phyloP scores from a whole-genome alignment of 2,797 vertebrate species.

The Semotilus atromaculatus region DNA sequence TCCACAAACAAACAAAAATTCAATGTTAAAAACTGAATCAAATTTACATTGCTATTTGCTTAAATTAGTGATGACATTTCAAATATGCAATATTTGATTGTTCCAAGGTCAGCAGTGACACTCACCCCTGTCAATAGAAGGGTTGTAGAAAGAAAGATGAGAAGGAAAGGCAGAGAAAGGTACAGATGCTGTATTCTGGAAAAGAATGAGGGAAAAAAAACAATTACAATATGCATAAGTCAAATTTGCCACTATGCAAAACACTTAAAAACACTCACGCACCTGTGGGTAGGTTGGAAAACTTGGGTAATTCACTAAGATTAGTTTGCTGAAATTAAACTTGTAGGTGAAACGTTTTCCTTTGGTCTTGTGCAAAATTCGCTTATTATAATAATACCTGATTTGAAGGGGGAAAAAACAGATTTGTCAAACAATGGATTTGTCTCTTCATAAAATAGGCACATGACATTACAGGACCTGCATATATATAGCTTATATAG shows the following conservation, averaged over 20 bases:
- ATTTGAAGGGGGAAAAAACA: slow-evolving; percentile 31
- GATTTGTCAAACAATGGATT: slow-evolving; percentile 13
- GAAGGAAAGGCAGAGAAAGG: slow-evolving; percentile 63
- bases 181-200: slow-evolving; percentile 58
- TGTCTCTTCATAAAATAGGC: slow-evolving; percentile 21
- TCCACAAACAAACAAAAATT: neutral
- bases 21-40: neutral
- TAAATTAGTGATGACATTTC: neutral
- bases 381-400: slow-evolving; percentile 86
- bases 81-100: neutral
- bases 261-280: neutral
- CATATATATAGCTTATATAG: neutral
- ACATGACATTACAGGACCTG: neutral
- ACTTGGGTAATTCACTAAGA: slow-evolving; percentile 78
- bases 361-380: slow-evolving; percentile 84
- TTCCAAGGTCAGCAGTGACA: neutral
- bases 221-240: neutral
- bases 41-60: neutral
- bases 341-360: slow-evolving; percentile 84
- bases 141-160: slow-evolving; percentile 37
- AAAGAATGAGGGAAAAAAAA: neutral
- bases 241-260: neutral
- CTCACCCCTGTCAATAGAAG: slow-evolving; percentile 39
- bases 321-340: slow-evolving; percentile 85
- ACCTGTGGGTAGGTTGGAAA: slow-evolving; percentile 69